Conservation (phyloP, 2,888 invertebrate species). For the Habroteleia sp. region DNA sequence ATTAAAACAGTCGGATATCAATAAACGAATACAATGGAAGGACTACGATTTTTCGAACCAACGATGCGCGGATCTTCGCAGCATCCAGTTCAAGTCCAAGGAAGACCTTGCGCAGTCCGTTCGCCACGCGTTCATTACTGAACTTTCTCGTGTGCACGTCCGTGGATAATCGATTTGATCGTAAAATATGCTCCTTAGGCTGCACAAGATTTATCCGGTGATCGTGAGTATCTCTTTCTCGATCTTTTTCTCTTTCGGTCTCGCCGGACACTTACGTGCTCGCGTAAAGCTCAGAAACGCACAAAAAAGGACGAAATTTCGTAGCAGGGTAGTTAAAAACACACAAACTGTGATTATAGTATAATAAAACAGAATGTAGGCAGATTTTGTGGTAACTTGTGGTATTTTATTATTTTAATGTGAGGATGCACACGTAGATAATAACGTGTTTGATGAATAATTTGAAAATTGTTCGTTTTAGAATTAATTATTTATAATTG, state of each 20-base stretch:
- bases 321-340: too few species aligned
- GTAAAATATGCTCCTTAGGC: conserved; percentile 73
- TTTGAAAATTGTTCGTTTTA: too few species aligned
- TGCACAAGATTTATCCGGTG: conserved; percentile 59
- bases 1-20: conserved; percentile 25
- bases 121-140: conserved; percentile 71
- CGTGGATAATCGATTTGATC: conserved; percentile 75
- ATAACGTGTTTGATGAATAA: too few species aligned
- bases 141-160: conserved; percentile 70
- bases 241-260: conserved; percentile 53
- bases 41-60: conserved; percentile 22
- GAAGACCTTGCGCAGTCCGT: conserved; percentile 70
- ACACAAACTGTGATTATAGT: too few species aligned
- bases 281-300: conserved; percentile 34
- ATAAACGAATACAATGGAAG: conserved; percentile 30
- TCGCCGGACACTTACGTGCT: conserved; percentile 36
- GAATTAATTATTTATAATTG: too few species aligned
- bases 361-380: too few species aligned
- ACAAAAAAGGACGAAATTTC: conserved; percentile 27
- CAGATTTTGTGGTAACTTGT: too few species aligned
- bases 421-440: too few species aligned
- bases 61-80: conserved; percentile 37
- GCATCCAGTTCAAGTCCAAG: conserved; percentile 68
- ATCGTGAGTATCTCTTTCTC: conserved; percentile 62
- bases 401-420: too few species aligned